Evolutionary conservation across 2,888 invertebrate genomes (phyloP).

Genomic region (Steinernema carpocapsae): DNA sequence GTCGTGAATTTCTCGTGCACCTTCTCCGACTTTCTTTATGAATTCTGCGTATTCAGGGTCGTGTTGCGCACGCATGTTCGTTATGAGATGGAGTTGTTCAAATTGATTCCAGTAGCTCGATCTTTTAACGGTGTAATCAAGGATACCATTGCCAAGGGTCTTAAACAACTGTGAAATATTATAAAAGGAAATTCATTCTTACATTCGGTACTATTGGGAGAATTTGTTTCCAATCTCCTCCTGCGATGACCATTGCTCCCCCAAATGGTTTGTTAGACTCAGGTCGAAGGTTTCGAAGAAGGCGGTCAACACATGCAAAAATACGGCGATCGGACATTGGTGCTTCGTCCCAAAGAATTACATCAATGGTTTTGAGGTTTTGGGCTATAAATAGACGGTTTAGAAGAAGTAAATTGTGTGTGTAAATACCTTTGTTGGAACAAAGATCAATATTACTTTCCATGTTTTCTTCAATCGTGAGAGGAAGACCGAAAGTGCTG

Average conservation of each 20-base stretch:
- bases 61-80: neutral
- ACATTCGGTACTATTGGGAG: neutral
- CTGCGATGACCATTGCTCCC: neutral
- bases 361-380: neutral
- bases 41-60: neutral
- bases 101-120: neutral
- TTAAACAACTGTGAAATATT: neutral
- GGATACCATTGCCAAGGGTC: neutral
- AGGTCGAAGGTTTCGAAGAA: neutral
- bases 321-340: neutral
- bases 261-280: neutral
- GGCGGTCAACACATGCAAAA: neutral
- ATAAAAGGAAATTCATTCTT: neutral
- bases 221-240: constrained; percentile 19
- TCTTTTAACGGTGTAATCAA: constrained; percentile 3
- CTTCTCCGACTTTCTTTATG: neutral
- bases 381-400: neutral
- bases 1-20: neutral
- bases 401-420: too few relatives aligned
- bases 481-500: neutral
- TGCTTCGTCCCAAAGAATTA: constrained; percentile 1
- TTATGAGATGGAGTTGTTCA: neutral
- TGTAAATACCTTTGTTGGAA: neutral
- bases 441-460: neutral
- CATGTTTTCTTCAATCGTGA: neutral